Evolutionary conservation across 2,888 invertebrate genomes (phyloP).

Genomic region (Miltochrista miniata): DNA sequence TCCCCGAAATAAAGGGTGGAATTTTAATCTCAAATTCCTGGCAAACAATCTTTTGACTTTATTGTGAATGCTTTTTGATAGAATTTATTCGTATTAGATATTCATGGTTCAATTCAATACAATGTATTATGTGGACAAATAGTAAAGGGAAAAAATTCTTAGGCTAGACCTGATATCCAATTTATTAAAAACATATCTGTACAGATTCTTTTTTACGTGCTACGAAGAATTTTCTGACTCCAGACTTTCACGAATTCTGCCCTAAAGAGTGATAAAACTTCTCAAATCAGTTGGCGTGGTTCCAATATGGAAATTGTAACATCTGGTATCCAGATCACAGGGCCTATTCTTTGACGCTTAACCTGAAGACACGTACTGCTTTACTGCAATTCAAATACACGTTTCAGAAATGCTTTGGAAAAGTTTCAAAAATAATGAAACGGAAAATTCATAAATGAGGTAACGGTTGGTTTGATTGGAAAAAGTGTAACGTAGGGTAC

Average conservation of each 20-base stretch:
- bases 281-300: constrained; percentile 27
- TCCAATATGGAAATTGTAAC: constrained; percentile 39
- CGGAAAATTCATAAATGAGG: no score
- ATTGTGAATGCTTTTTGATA: constrained; percentile 25
- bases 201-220: neutral
- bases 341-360: constrained; percentile 4
- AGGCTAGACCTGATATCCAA: constrained; percentile 1
- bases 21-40: constrained; percentile 62
- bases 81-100: constrained; percentile 29
- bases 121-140: constrained; percentile 11
- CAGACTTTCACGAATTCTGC: constrained; percentile 12
- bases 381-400: constrained; percentile 1
- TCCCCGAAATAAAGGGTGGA: constrained; percentile 62
- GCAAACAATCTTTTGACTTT: constrained; percentile 40
- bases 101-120: constrained; percentile 24
- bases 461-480: no score
- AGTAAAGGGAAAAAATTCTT: constrained; percentile 26
- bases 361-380: constrained; percentile 5
- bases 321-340: constrained; percentile 20
- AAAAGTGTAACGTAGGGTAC: no score
- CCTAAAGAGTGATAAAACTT: constrained; percentile 33
- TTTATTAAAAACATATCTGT: neutral
- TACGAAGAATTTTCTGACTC: neutral
- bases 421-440: no score
- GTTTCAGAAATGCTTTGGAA: neutral